phyloP scores from a whole-genome alignment of 2,797 vertebrate genomes.

The Crax fasciolata region DNA sequence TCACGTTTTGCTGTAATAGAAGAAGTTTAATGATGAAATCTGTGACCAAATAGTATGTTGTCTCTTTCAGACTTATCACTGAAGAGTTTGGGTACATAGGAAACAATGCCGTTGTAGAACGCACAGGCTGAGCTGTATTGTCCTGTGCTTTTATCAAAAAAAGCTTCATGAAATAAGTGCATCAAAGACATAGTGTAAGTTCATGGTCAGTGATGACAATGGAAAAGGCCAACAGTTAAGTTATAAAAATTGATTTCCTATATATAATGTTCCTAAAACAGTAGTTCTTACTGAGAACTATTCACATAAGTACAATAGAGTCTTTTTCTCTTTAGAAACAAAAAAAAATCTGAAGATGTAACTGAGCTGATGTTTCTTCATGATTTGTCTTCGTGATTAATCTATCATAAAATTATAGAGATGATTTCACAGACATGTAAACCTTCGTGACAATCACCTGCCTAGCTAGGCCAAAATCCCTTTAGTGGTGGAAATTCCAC shows the following conservation, averaged over 20 bases:
- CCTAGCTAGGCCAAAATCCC: not conserved
- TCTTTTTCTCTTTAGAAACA: not conserved
- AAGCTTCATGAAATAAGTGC: not conserved
- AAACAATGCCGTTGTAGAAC: not conserved
- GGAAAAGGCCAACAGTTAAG: not conserved
- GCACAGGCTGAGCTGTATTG: not conserved
- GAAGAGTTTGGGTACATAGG: not conserved
- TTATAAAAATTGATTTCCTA: not conserved
- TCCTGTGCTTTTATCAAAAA: not conserved
- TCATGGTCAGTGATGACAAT: not conserved
- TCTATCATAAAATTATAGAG: not conserved
- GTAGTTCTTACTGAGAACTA: not conserved
- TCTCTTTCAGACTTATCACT: not conserved
- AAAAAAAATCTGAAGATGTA: not conserved
- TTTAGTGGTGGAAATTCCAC: not conserved
- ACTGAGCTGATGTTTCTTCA: not conserved
- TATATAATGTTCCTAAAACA: not conserved
- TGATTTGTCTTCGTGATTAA: not conserved
- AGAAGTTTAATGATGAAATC: not conserved
- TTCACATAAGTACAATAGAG: not conserved
- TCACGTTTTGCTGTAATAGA: not conserved
- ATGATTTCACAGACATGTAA: not conserved
- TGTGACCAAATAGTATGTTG: not conserved
- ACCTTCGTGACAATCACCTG: not conserved
- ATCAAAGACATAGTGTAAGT: not conserved